Base-by-base conservation (phyloP, 1,140 invertebrate species). In the Argopecten irradians region DNA sequence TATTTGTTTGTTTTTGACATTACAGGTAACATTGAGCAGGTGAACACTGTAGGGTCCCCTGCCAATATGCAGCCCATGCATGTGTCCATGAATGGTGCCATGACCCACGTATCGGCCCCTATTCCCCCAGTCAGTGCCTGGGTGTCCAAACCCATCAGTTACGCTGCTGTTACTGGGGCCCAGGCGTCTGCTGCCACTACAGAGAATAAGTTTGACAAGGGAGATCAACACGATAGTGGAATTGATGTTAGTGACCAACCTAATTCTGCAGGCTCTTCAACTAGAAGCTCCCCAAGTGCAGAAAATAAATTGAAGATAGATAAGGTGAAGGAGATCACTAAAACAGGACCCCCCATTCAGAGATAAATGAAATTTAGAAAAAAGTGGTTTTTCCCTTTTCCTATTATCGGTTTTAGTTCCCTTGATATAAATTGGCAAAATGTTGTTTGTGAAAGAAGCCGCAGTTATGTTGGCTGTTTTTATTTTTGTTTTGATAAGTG, bases 41-140 rank as follows among this genome's bases (percentile, higher is more conserved):
- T 87, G 82, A 71, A 71, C n/a, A 71, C 22, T 71, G 19, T 33
- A 39, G 43, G 36, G 13, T 43, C 43, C 19, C 43, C 41, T 43
- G 84, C 43, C 83, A 83, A 43, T 39, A 34, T 71, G 32, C 86
- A 84, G 34, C 83, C 36, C 46, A 83, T 87, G 41, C 28, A 85
- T 14, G 32, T 86, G n/a, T 41, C 83, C n/a, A 34, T 32, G 33
- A 85, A 87, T 32, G 43, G 88, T 32, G 16, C 92, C 16, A 88
- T 93, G 87, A 87, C 83, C 86, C 92, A 55, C 95, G 86, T 89
- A 13, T 82, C 97, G 0, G 96, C 97, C 3, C 97, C 97, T 5
- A 96, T 97, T 33, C 97, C 97, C 0, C 92, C 97, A 2, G 96
- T 97, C 1, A 98, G 97, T 94, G 98, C 98, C 16, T 98, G 98